Percentiles rank a stretch among this genome's conserved stretches.
Evolutionary conservation across 2,888 invertebrate species (phyloP).

Genomic region (Tubulanus polymorphus): DNA sequence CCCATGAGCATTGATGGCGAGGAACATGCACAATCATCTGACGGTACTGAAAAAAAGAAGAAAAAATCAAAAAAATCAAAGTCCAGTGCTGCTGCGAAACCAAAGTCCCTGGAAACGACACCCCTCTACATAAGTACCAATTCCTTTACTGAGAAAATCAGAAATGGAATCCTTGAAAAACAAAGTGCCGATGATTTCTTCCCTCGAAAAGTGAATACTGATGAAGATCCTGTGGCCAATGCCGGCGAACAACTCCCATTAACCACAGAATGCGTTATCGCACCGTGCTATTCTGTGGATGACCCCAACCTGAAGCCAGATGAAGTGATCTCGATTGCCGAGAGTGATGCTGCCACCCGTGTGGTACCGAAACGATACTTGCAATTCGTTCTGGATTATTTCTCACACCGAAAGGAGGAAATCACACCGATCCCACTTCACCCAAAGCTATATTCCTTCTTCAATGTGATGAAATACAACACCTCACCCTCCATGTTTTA

Average conservation of each 20-base stretch:
- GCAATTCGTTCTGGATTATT: background rate
- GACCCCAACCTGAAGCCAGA: background rate
- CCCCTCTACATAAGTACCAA: background rate
- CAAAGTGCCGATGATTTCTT: background rate
- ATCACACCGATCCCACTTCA: background rate
- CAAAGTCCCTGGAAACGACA: background rate
- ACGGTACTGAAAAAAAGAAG: background rate
- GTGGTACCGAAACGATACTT: background rate
- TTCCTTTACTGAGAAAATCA: constrained; percentile 1
- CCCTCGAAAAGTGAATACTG: background rate
- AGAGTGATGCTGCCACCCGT: background rate
- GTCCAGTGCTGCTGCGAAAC: background rate
- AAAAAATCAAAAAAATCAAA: background rate
- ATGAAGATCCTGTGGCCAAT: background rate
- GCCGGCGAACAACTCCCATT: background rate
- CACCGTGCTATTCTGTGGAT: background rate
- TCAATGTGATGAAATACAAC: constrained; percentile 1
- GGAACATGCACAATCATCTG: background rate
- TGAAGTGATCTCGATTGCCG: background rate
- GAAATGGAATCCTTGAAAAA: background rate
- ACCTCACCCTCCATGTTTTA: background rate
- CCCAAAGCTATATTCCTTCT: background rate
- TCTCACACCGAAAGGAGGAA: background rate
- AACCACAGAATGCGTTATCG: background rate
- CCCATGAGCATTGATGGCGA: background rate